A percentile compares a stretch with the other conserved stretches of the same genome.
Conservation (phyloP, 2,888 invertebrate species). For the Dastarcus helophoroides region DNA sequence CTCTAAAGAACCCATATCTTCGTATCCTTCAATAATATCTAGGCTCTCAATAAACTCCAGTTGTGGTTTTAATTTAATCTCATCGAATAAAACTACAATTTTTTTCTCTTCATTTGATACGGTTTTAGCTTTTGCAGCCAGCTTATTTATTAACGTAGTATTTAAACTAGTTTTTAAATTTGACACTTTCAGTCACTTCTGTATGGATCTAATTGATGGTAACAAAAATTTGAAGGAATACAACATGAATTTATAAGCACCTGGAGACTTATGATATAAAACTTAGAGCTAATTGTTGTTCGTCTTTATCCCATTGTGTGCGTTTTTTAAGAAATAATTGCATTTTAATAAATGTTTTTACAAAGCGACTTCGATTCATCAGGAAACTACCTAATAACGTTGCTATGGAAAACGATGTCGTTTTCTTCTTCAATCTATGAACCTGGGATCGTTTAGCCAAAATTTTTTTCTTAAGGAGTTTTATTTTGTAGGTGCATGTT, state of each 20-base stretch:
- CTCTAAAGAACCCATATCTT: conserved; percentile 1
- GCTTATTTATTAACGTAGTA: background rate
- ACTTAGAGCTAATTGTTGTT: background rate
- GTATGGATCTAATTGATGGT: background rate
- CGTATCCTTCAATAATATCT: conserved; percentile 1
- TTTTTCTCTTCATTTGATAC: background rate
- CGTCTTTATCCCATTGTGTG: background rate
- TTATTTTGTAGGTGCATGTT: too few species aligned
- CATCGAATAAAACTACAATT: background rate
- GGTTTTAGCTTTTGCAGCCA: background rate
- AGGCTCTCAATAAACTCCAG: background rate
- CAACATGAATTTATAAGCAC: background rate
- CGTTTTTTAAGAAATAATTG: too few species aligned
- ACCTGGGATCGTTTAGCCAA: too few species aligned
- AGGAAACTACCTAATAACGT: too few species aligned
- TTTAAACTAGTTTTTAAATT: background rate
- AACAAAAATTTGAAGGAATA: background rate
- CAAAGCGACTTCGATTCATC: too few species aligned
- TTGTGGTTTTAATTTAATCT: background rate
- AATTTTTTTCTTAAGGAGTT: too few species aligned
- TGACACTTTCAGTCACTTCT: background rate
- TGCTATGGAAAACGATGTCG: too few species aligned
- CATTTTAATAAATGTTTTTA: background rate
- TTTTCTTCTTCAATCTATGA: too few species aligned
- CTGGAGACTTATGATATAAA: background rate